These are phyloP conservation scores for Notamacropus eugenii DNA, from an alignment of 2,797 vertebrate species.

Conservation along the genomic window DNA sequence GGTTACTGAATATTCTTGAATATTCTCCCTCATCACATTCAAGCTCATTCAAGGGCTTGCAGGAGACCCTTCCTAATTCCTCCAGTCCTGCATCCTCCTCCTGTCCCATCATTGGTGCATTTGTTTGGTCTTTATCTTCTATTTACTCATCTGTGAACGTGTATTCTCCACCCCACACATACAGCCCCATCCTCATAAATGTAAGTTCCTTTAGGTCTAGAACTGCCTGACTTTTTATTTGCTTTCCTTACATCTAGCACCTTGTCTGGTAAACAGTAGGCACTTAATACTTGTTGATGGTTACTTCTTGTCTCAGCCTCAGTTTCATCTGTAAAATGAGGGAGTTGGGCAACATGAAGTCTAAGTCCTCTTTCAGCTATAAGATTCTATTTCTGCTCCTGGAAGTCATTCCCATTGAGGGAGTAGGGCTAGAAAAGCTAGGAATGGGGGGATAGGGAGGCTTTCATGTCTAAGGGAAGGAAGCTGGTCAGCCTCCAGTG, in stretches of 20 bases:
- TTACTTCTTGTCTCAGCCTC: neutral
- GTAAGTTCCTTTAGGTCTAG: neutral
- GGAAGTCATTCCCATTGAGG: neutral
- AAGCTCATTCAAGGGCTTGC: neutral
- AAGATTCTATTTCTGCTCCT: neutral
- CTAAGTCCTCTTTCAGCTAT: neutral
- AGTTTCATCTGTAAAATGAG: neutral
- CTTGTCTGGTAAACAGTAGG: accelerated
- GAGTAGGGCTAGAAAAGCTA: neutral
- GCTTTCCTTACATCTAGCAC: accelerated
- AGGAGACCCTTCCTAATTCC: neutral
- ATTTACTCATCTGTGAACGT: neutral
- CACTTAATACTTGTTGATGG: neutral
- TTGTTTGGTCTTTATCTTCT: neutral
- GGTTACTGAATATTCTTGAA: neutral
- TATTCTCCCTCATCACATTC: neutral
- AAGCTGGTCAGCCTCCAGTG: neutral
- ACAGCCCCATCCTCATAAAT: neutral
- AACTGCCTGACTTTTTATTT: neutral
- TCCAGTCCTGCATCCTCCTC: neutral
- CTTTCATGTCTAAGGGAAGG: neutral
- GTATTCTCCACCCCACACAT: neutral
- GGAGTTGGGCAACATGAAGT: neutral
- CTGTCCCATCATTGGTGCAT: neutral
- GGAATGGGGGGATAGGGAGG: neutral